phyloP scores from a whole-genome alignment of 2,113 vertebrate genomes.

The Brachypteracias leptosomus region DNA sequence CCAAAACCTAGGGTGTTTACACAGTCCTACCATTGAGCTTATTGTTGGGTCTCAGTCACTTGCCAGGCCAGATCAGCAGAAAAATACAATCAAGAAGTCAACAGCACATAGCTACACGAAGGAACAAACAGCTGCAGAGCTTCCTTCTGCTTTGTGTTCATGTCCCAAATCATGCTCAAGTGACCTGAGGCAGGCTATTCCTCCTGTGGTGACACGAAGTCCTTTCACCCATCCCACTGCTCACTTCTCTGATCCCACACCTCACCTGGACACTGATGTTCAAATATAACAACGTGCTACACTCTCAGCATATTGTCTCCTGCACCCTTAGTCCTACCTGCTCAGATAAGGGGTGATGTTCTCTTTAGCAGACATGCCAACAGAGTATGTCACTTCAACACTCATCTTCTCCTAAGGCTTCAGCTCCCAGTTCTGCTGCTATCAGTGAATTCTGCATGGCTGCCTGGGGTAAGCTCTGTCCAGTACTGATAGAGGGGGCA shows the following conservation, averaged over 20 bases:
- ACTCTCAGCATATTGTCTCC: not conserved
- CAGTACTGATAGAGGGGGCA: not conserved
- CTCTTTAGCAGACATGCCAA: not conserved
- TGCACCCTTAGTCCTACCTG: not conserved
- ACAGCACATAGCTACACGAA: not conserved
- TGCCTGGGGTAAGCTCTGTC: not conserved
- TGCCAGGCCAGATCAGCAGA: not conserved
- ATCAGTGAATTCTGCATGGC: not conserved
- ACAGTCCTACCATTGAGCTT: not conserved
- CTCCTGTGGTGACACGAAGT: not conserved
- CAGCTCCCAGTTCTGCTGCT: not conserved
- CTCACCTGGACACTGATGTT: not conserved
- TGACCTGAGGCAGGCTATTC: not conserved
- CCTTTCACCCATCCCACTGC: not conserved
- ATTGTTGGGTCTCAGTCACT: not conserved
- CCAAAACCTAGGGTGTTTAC: not conserved
- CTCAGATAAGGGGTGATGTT: not conserved
- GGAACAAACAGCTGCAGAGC: not conserved
- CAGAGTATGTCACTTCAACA: not conserved
- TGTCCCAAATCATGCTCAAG: not conserved
- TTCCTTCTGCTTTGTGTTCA: not conserved
- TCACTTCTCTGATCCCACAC: not conserved
- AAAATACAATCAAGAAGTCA: not conserved
- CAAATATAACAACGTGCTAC: accelerated
- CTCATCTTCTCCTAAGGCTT: not conserved